Evolutionary conservation across 1,140 invertebrate genomes (phyloP), one percentile per base, ranked within the genome.

Genomic region (Heliconius congener): DNA sequence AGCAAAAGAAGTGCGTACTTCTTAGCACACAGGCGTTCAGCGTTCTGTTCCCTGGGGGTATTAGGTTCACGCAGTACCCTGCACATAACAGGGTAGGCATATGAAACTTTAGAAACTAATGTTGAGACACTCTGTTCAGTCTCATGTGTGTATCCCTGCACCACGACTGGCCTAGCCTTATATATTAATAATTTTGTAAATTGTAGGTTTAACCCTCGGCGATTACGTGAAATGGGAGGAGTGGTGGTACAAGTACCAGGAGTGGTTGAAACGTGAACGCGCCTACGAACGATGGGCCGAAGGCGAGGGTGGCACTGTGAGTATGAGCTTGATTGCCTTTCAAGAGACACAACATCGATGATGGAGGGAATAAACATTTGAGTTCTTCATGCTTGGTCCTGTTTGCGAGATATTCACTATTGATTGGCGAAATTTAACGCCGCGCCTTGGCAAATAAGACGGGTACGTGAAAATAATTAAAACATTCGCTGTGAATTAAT

Each of bases 221-320:
- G 98, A 98, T 91, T 98, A 98, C 89, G 96, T 98, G 42, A 98
- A 98, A 90, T 98, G 98, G 98, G 98, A 98, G 93, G 97, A 98
- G 92, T 98, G 98, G 98, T 98, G 97, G 97, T 98, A 98, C 92
- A 97, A 98, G 86, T 98, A 98, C 93, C 97, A 98, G 91, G 97
- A 98, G 91, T 98, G 98, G 98, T 92, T 98, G 79, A 97, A 98
- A 87, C 96, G 97, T 42, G 97, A 98, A 91, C 95, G 97, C 74
- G 97, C 97, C 81, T 97, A 97, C 88, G 97, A 97, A 91, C 96
- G 97, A 78, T 97, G 97, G 96, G 96, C 96, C 71, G 95, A 95
- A 46, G 95, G 89, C 83, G 95, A 88, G 72, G 93, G 80, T 55
- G 95, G 86, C 83, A 90, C 88, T 90, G 93, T 89, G 91, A 95